Base-by-base conservation (phyloP, 2,888 invertebrate species). In the Eubasilissa splendida region DNA sequence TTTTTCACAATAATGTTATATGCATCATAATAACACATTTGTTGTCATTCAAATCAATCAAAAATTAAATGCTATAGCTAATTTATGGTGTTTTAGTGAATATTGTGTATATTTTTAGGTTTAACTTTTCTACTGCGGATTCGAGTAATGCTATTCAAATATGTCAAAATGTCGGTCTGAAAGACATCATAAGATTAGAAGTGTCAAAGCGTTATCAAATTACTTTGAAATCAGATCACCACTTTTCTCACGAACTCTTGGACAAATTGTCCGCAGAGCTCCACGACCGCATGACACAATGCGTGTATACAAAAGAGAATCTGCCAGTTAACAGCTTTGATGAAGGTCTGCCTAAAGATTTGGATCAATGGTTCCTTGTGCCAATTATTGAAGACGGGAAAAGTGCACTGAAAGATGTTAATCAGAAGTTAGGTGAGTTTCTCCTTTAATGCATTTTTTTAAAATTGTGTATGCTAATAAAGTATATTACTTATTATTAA, bases 91-190 rank as follows among this genome's bases (percentile, higher is more conserved):
- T 82, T 79, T 56, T 42, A 54, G 56, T 14, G 22, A 63, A 31
- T 56, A 56, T 74, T 22, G 12, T 31, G 33, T n/a, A 33, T 12
- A 59, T 22, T 88, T 89, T 84, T 87, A 95, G 97, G 85, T 94
- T 97, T 85, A 97, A 97, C 88, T 98, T 98, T 87, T 97, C 97
- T 14, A 99, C 99, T 59, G 95, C 99, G 0, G 96, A 96, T 87
- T 98, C 98, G 0, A 98, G 97, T 84, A 99, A 99, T 89, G 97
- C 97, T 52, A 96, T 99, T 0, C 97, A 98, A 76, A 98, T 99
- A 85, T 98, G 97, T 87, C 93, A 94, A 84, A 95, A 96, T 85
- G 92, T 97, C 66, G 96, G 96, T 3, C 88, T 98, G 54, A 88
- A 89, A 60, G 92, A 94, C 87, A 92, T 99, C 4, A 91, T 90